Evolutionary conservation across 1,140 invertebrate genomes (phyloP), one percentile per base, ranked within the genome.

Genomic region (Euwallacea similis): DNA sequence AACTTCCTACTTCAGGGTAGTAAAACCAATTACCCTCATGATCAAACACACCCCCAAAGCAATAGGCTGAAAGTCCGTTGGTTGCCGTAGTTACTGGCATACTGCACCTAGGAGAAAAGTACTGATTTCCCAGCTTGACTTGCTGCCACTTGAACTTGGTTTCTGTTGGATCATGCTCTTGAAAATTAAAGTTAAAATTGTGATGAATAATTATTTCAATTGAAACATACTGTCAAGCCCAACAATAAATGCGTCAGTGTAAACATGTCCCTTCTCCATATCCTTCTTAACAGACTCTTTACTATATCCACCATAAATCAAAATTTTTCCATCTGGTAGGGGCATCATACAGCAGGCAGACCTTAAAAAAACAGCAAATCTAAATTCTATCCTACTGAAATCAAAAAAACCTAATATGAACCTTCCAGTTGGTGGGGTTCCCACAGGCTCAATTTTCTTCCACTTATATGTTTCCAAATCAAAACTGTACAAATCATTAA

Each of bases 261-360:
- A 91, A 7, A 91, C 88, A 33, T 86, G 84, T 33, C 95, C 94
- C 55, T 90, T 89, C 77, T 97, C 94, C 2, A 90, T 85, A 79
- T 94, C 87, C 82, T 93, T 88, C 81, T 95, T 90, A 69, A 93
- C 77, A 81, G 86, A 85, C 77, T 93, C 85, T 83, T 92, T 92
- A 68, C 89, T 92, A 81, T 96, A 97, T 0, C 95, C 95, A 8
- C 95, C 95, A 86, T 92, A 95, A 46, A 97, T 82, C 13, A 95
- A 76, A 42, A 97, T 82, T 74, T 85, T 85, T 0, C 87, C 86
- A 80, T 91, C 89, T 7, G 82, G 79, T 13, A 87, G 77, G 7
- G 86, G 80, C 4, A 85, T 83, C 82, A 93, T 88, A 62, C 91
- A 87, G 79, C 90, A 93, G 8, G 88, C 92, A 42, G 92, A 93